Conservation (phyloP, 2,113 vertebrate genomes). For the Prunella himalayana region DNA sequence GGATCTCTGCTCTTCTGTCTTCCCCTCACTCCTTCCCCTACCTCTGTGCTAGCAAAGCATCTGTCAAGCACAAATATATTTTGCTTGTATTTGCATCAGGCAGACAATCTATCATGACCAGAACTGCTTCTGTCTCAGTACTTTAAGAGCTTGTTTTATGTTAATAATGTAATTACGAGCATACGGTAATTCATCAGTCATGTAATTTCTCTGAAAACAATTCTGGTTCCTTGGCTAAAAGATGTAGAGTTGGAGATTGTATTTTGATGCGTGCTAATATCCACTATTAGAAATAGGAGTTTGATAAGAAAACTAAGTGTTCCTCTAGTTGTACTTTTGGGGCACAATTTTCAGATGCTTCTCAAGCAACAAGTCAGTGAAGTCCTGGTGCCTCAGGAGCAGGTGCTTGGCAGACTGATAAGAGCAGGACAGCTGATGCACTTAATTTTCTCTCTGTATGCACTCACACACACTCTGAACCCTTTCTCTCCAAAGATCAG, state of each 20-base stretch:
- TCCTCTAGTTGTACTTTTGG: neutral
- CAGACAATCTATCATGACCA: neutral
- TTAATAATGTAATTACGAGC: neutral
- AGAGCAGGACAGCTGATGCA: neutral
- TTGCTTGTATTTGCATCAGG: neutral
- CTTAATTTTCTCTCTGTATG: neutral
- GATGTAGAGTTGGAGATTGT: neutral
- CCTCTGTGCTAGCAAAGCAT: neutral
- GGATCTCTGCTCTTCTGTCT: neutral
- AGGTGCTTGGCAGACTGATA: neutral
- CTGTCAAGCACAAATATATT: neutral
- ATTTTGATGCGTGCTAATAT: neutral
- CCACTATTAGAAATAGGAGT: neutral
- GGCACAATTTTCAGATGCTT: neutral
- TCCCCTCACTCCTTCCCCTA: neutral
- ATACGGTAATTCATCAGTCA: neutral
- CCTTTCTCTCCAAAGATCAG: neutral
- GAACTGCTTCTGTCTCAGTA: neutral
- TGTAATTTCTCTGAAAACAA: neutral
- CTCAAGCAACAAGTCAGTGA: neutral
- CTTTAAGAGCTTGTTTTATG: neutral
- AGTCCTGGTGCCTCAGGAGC: neutral
- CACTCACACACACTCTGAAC: neutral
- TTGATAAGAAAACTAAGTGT: neutral
- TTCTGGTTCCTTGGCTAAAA: neutral